Conservation (phyloP, 2,113 vertebrate genomes). For the Himantopus leucocephalus region DNA sequence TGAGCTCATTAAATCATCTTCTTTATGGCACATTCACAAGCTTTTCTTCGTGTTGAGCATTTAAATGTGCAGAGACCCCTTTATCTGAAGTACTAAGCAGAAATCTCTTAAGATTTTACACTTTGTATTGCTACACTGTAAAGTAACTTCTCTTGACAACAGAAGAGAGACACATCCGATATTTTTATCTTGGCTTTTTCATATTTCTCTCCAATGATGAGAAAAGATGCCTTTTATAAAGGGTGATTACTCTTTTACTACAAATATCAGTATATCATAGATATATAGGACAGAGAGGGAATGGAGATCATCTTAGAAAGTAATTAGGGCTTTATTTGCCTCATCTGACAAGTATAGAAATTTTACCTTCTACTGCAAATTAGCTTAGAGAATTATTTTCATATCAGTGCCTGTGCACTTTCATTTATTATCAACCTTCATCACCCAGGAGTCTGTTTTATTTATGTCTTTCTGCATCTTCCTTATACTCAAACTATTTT, state of each 20-base stretch:
- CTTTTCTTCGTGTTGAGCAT: not conserved
- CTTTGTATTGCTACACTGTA: not conserved
- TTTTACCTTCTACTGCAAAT: not conserved
- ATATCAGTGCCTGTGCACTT: not conserved
- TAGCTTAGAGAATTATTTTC: not conserved
- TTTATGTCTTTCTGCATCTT: not conserved
- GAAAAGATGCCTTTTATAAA: not conserved
- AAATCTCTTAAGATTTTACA: not conserved
- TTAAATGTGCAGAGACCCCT: not conserved
- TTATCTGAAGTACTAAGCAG: not conserved
- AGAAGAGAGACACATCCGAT: not conserved
- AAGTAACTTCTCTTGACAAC: not conserved
- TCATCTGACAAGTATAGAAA: not conserved
- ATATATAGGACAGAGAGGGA: not conserved
- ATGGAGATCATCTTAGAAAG: not conserved
- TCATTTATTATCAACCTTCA: not conserved
- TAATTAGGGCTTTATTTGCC: not conserved
- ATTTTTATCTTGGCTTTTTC: not conserved
- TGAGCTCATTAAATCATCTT: slow-evolving; percentile 15
- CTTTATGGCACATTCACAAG: not conserved
- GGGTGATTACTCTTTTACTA: not conserved
- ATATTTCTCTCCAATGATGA: not conserved
- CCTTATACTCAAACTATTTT: slow-evolving; percentile 3
- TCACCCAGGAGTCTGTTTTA: not conserved
- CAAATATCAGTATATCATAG: not conserved